Conservation (phyloP, 2,888 invertebrate species). For the Alentia gelatinosa region DNA sequence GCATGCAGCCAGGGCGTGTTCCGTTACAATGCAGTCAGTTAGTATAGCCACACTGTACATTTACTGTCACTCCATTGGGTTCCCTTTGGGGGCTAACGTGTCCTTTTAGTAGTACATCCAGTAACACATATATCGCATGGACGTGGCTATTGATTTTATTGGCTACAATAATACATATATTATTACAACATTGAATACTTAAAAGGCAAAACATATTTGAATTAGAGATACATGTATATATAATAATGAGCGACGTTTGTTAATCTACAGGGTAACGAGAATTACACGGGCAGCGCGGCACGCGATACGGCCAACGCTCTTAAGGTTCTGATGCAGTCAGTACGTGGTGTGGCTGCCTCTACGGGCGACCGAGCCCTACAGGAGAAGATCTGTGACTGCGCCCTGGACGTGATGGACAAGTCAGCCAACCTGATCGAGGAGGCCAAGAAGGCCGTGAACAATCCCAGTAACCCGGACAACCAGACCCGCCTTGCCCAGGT, state of each 20-base stretch:
- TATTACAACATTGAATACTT: no score
- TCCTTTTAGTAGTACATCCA: no score
- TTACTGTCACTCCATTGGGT: no score
- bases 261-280: slow-evolving; percentile 87
- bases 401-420: slow-evolving; percentile 90
- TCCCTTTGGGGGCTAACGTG: no score
- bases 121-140: no score
- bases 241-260: no score
- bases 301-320: slow-evolving; percentile 90
- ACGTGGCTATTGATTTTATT: no score
- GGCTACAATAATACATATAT: no score
- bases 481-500: slow-evolving; percentile 86
- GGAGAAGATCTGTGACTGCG: slow-evolving; percentile 82
- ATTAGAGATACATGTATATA: no score
- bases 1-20: no score
- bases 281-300: slow-evolving; percentile 90
- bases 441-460: slow-evolving; percentile 88
- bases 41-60: no score
- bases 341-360: slow-evolving; percentile 85
- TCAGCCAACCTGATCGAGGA: slow-evolving; percentile 90
- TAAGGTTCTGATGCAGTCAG: slow-evolving; percentile 87
- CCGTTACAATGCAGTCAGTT: neutral
- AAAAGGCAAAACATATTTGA: no score
- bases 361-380: slow-evolving; percentile 82
- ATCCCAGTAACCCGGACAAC: slow-evolving; percentile 85